Conservation (phyloP, 2,797 vertebrate genomes). For the Botia kubotai region DNA sequence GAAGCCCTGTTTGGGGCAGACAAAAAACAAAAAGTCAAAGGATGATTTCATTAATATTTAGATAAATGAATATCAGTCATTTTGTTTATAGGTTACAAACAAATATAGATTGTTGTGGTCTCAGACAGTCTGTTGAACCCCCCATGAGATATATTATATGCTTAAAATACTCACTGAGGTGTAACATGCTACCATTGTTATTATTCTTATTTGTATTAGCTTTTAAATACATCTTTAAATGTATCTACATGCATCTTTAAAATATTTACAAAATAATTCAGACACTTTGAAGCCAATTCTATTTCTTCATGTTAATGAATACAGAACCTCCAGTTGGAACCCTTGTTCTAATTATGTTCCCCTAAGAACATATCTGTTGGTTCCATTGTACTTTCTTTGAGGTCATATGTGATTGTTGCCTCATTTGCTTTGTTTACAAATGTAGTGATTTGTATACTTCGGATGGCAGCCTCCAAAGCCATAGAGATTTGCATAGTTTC, state of each 20-base stretch:
- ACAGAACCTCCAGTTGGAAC: neutral
- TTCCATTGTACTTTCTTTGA: neutral
- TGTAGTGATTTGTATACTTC: slow-evolving; percentile 57
- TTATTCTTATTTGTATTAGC: too few relatives aligned
- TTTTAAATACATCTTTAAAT: too few relatives aligned
- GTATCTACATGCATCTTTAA: too few relatives aligned
- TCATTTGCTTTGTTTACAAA: slow-evolving; percentile 42
- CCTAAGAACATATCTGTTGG: neutral
- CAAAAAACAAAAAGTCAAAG: neutral
- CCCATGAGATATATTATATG: too few relatives aligned
- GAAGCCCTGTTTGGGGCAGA: slow-evolving; percentile 84
- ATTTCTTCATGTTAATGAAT: neutral
- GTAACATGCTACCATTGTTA: too few relatives aligned
- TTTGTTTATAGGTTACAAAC: neutral
- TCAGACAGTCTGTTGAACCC: too few relatives aligned
- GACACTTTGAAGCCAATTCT: neutral
- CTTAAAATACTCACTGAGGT: too few relatives aligned
- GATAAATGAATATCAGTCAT: too few relatives aligned
- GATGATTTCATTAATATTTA: neutral
- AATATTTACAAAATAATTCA: too few relatives aligned
- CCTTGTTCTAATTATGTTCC: neutral
- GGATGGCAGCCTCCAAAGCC: slow-evolving; percentile 34
- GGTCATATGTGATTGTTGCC: slow-evolving; percentile 22
- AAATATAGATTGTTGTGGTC: neutral
- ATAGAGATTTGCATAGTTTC: slow-evolving; percentile 55